phyloP scores from a whole-genome alignment of 2,888 invertebrate species.

The Folsomia candida region DNA sequence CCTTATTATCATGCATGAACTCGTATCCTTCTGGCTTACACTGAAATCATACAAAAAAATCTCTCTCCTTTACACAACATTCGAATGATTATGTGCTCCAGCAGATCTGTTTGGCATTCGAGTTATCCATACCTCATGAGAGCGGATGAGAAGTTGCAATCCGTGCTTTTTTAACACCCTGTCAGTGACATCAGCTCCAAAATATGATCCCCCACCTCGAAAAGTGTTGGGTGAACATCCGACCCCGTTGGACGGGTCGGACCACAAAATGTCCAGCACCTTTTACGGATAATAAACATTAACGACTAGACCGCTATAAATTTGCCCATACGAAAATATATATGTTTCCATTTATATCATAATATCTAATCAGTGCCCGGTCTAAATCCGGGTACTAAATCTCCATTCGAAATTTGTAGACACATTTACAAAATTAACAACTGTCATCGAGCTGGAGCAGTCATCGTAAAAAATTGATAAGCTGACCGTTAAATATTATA shows the following conservation, averaged over 20 bases:
- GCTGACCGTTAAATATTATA: too few relatives aligned
- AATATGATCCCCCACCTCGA: conserved; percentile 88
- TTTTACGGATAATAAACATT: conserved; percentile 53
- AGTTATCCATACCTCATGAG: conserved; percentile 62
- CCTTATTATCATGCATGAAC: conserved; percentile 76
- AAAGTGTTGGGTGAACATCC: conserved; percentile 80
- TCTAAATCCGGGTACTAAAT: too few relatives aligned
- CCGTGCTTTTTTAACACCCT: conserved; percentile 74
- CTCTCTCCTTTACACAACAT: neutral
- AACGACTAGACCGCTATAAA: neutral
- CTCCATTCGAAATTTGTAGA: neutral
- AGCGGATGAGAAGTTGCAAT: conserved; percentile 74
- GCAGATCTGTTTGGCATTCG: neutral
- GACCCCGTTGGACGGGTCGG: conserved; percentile 76
- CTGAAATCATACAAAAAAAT: conserved; percentile 57
- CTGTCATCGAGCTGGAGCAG: neutral
- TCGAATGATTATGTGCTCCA: neutral
- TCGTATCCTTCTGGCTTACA: conserved; percentile 92
- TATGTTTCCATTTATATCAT: neutral
- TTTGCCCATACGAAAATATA: neutral
- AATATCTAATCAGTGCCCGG: too few relatives aligned
- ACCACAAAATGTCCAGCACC: conserved; percentile 93
- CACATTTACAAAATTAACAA: conserved; percentile 6
- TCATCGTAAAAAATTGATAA: too few relatives aligned
- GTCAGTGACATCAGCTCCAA: conserved; percentile 83